A percentile compares a stretch with the other conserved stretches of the same genome.
These are phyloP conservation scores for Isichthys henryi DNA, from an alignment of 2,113 vertebrate genomes.

Conservation along the genomic window DNA sequence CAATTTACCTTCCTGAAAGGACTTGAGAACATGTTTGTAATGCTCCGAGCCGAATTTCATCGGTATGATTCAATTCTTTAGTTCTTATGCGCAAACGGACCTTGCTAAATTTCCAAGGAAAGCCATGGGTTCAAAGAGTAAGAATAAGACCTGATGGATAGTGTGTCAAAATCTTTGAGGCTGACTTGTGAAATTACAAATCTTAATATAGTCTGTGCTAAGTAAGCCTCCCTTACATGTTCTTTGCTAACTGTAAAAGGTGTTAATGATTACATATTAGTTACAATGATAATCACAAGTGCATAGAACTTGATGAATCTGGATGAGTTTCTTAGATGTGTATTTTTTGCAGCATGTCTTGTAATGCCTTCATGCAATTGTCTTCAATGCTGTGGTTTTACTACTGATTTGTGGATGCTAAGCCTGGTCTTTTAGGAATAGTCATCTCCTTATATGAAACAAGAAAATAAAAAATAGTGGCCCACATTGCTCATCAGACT, in stretches of 20 bases:
- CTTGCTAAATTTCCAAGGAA: background rate
- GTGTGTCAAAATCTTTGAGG: background rate
- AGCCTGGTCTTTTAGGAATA: background rate
- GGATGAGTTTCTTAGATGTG: background rate
- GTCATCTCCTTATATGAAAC: background rate
- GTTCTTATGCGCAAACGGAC: background rate
- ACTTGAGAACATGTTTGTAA: background rate
- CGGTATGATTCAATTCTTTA: background rate
- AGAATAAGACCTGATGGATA: background rate
- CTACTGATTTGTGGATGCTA: constrained; percentile 3
- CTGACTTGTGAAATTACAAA: background rate
- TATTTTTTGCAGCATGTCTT: background rate
- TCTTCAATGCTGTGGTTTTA: background rate
- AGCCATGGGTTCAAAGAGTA: background rate
- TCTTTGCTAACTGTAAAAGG: background rate
- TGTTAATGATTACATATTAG: background rate
- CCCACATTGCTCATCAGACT: background rate
- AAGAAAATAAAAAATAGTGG: background rate
- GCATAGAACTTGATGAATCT: background rate
- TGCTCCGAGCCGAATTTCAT: background rate
- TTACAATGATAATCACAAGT: background rate
- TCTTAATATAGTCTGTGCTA: background rate
- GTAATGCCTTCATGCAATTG: background rate
- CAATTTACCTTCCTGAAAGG: background rate
- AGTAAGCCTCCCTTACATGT: background rate